Percentiles rank a stretch among this genome's conserved stretches.
phyloP scores from a whole-genome alignment of 1,140 invertebrate species.

The Andricus grossulariae region DNA sequence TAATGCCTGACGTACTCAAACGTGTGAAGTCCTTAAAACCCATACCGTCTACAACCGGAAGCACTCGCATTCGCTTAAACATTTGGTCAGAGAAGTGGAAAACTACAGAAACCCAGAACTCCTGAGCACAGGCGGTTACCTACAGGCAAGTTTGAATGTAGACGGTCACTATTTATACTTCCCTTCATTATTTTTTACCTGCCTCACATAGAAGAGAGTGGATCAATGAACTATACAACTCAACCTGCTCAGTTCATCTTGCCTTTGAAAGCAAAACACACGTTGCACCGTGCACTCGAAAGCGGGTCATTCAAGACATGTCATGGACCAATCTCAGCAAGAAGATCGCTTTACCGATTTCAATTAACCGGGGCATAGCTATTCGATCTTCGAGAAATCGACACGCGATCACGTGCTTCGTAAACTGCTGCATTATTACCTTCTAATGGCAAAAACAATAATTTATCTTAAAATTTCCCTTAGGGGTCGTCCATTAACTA shows the following conservation, averaged over 20 bases:
- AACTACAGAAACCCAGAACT: too few species aligned
- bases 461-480: too few species aligned
- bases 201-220: background rate
- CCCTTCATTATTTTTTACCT: background rate
- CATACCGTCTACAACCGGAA: too few species aligned
- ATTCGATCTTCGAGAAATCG: constrained; percentile 39
- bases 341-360: constrained; percentile 40
- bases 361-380: constrained; percentile 26
- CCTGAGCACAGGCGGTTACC: too few species aligned
- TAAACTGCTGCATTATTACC: constrained; percentile 23
- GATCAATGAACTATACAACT: constrained; percentile 49
- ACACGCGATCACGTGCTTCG: constrained; percentile 37
- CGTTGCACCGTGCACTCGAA: constrained; percentile 36
- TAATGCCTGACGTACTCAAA: too few species aligned
- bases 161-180: too few species aligned
- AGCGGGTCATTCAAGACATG: constrained; percentile 46
- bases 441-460: too few species aligned
- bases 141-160: too few species aligned
- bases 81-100: too few species aligned
- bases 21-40: too few species aligned
- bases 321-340: constrained; percentile 32
- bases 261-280: constrained; percentile 39
- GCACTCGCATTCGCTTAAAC: too few species aligned
- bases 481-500: too few species aligned
- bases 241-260: constrained; percentile 28